These are phyloP conservation scores for Enteromius afrohamiltoni DNA, from an alignment of 2,797 vertebrate species.

Conservation along the genomic window DNA sequence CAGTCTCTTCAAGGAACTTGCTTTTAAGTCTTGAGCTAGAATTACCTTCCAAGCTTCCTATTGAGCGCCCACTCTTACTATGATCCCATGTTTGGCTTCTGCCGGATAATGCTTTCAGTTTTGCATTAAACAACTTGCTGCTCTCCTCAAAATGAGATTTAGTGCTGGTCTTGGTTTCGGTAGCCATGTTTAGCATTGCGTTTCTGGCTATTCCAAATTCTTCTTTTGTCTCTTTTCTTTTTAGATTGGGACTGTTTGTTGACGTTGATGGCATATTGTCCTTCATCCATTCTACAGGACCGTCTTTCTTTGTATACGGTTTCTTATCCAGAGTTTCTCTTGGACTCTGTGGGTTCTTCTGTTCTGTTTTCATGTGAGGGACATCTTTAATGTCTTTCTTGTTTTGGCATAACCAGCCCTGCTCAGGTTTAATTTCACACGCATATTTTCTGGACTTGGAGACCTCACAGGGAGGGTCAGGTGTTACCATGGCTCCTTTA, in stretches of 20 bases:
- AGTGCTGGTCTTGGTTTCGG: conserved; percentile 63
- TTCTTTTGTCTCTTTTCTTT: conserved; percentile 71
- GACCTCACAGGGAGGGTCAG: conserved; percentile 50
- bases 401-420: conserved; percentile 72
- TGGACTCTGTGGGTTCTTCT: conserved; percentile 64
- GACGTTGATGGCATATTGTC: conserved; percentile 80
- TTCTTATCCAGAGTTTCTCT: conserved; percentile 83
- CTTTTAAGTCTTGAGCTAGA: conserved; percentile 52
- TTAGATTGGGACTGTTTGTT: conserved; percentile 84
- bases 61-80: conserved; percentile 81
- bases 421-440: conserved; percentile 65
- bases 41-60: conserved; percentile 60
- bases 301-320: conserved; percentile 75
- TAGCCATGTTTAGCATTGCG: conserved; percentile 66
- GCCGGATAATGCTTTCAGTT: conserved; percentile 87
- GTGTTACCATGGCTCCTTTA: conserved; percentile 19
- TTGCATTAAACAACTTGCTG: conserved; percentile 89
- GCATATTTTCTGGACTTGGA: conserved; percentile 43
- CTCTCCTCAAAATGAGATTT: conserved; percentile 80
- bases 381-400: conserved; percentile 69
- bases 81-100: conserved; percentile 85
- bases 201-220: conserved; percentile 75
- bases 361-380: conserved; percentile 58
- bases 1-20: conserved; percentile 41
- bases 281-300: conserved; percentile 77